A percentile compares a stretch with the other conserved stretches of the same genome.
Evolutionary conservation across 2,797 vertebrate genomes (phyloP).

Genomic region (Hoplostethus atlanticus): DNA sequence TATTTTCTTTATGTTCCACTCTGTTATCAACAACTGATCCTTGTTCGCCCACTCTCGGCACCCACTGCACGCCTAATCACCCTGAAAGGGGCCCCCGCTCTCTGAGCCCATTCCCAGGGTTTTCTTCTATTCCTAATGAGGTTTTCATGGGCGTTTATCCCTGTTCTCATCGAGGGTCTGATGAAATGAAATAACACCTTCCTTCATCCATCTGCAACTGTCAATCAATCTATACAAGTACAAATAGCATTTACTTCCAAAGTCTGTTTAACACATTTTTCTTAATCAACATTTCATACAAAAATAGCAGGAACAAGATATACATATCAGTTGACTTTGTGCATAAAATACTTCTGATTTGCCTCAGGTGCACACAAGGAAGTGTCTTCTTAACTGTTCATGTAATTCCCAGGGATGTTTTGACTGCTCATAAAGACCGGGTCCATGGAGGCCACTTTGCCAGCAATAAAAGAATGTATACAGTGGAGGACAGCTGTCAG

Average conservation of each 20-base stretch:
- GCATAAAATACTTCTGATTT: constrained; percentile 86
- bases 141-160: too few species aligned
- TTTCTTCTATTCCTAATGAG: too few species aligned
- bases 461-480: constrained; percentile 94
- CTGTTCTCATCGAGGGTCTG: too few species aligned
- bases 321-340: constrained; percentile 72
- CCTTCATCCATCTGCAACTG: background rate
- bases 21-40: too few species aligned
- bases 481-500: constrained; percentile 93
- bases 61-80: too few species aligned
- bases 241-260: constrained; percentile 21
- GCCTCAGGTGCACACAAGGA: constrained; percentile 76
- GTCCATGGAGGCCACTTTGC: constrained; percentile 95
- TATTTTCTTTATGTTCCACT: too few species aligned
- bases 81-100: too few species aligned
- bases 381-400: constrained; percentile 83
- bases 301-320: constrained; percentile 88
- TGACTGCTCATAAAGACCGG: constrained; percentile 91
- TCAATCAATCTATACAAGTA: constrained; percentile 14
- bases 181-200: constrained; percentile 18
- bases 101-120: too few species aligned
- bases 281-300: constrained; percentile 79
- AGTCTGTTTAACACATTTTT: constrained; percentile 54
- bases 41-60: too few species aligned
- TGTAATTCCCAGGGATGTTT: constrained; percentile 86